Evolutionary conservation across 2,797 vertebrate species (phyloP), one percentile per base, ranked within the genome.

Genomic region (Malacoraja senta): DNA sequence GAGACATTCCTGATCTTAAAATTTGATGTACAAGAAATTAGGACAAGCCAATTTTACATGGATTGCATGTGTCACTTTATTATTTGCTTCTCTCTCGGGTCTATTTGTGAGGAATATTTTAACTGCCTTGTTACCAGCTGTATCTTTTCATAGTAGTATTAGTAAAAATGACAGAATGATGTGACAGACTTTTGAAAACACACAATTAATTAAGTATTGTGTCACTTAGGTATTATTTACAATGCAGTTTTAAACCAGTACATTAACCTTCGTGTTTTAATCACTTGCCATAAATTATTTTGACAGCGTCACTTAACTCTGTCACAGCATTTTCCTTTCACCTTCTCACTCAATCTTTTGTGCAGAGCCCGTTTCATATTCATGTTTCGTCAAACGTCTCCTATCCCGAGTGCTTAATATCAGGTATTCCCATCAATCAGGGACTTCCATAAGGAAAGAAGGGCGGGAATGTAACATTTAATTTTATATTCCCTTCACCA

Each of bases 241-340:
- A 92, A 53, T 38, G 71, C 72, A 92, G 72, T 92, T 92, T 76
- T 92, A 92, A 76, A 38, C 90, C 38, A 76, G 90, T 92, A 92
- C 71, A 92, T 71, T 92, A 92, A 92, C 90, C 90, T 92, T 38
- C 90, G 44, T 76, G 71, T 92, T 96, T 96, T 96, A 94, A 94
- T 95, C 94, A 93, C 94, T 93, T 63, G 94, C 93, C 93, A 94
- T 94, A 94, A 95, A 94, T 94, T 94, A 95, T 94, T 94, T 94
- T 94, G 94, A 94, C 95, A 95, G 94, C 93, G 93, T 93, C 93
- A 94, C 94, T 95, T 95, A 95, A 93, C 93, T 78, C 12, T 1
- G 95, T 93, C 90, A 74, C 35, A 74, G 90, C 44, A 76, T 92
- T 92, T 92, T 76, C n/a, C 71, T 58, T 92, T 76, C 90, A 92